Evolutionary conservation across 2,888 invertebrate species (phyloP), one percentile per base, ranked within the genome.

Genomic region (Archips xylosteana): DNA sequence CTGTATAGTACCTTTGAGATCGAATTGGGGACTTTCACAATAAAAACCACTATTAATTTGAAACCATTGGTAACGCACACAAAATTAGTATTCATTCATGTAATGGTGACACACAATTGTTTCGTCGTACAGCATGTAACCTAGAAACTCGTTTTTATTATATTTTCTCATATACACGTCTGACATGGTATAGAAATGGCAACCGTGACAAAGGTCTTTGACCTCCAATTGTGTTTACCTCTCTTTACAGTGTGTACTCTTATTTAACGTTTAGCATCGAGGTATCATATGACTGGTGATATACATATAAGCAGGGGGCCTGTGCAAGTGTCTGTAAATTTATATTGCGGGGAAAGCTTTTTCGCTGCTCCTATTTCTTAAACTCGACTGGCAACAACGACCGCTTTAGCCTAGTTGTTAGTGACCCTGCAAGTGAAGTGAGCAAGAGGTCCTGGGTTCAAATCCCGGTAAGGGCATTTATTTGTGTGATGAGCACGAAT

Each of bases 161-260:
- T 54, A 67, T 73, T 73, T 73, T 68, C 72, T 73, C 72, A 63
- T 59, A 62, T 73, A 63, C 72, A 32, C 45, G 54, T 6, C 15
- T 68, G 34, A 47, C 45, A 67, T 63, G 54, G 34, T 47, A 57
- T 42, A 39, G 15, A 23, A 54, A 57, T 57, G 66, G 47, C 57
- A 68, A 73, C 59, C 59, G 72, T 73, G 63, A 59, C 63, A 69
- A 59, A 68, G 73, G 73, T 60, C 47, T n/a, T 64, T 42, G 68
- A 68, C 73, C 73, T 13, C 62, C 1, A 66, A 12, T 32, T 15
- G 45, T 15, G 45, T 68, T 67, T 62, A 63, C 68, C 23, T 47
- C 13, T 42, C 23, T 51, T 15, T 49, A n/a, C 32, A 45, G 12
- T 45, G 39, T 51, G 39, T 51, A 61, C 23, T 54, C 23, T 6